These are phyloP conservation scores for Anthophora plumipes DNA, from an alignment of 2,888 invertebrate genomes.

Conservation along the genomic window DNA sequence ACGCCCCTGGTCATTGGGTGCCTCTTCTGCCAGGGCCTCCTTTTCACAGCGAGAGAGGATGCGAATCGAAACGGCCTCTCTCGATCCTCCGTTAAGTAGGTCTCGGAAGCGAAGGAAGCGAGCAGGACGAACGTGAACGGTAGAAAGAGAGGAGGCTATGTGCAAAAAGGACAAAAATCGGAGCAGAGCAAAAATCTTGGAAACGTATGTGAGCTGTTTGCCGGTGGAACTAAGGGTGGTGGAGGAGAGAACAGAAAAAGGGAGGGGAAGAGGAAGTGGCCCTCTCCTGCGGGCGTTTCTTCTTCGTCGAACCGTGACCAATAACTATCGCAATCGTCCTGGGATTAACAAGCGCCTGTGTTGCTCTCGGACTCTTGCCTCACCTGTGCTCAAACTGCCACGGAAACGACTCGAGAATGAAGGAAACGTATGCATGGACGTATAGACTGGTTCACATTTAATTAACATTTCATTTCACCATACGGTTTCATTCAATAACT, in stretches of 20 bases:
- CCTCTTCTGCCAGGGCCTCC: constrained; percentile 37
- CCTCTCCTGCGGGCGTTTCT: not conserved
- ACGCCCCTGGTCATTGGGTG: constrained; percentile 57
- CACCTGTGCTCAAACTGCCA: too few relatives aligned
- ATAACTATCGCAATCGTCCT: too few relatives aligned
- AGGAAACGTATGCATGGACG: too few relatives aligned
- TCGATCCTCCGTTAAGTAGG: constrained; percentile 75
- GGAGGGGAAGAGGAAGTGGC: not conserved
- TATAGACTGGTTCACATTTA: too few relatives aligned
- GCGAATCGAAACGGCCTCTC: constrained; percentile 61
- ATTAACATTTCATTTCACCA: too few relatives aligned
- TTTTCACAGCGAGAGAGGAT: constrained; percentile 31
- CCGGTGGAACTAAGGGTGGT: too few relatives aligned
- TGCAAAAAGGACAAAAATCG: constrained; percentile 45
- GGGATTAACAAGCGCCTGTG: too few relatives aligned
- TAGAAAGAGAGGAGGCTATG: constrained; percentile 16
- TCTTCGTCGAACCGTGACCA: not conserved
- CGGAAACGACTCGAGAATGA: too few relatives aligned
- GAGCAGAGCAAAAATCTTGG: constrained; percentile 59
- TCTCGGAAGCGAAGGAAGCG: constrained; percentile 71
- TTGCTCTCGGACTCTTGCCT: too few relatives aligned
- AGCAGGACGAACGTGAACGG: constrained; percentile 31
- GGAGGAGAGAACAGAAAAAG: too few relatives aligned
- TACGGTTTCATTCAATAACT: too few relatives aligned
- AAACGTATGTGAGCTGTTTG: constrained; percentile 47